These are phyloP conservation scores for Zaprionus obscuricornis DNA, from an alignment of 2,888 invertebrate genomes.

Conservation along the genomic window DNA sequence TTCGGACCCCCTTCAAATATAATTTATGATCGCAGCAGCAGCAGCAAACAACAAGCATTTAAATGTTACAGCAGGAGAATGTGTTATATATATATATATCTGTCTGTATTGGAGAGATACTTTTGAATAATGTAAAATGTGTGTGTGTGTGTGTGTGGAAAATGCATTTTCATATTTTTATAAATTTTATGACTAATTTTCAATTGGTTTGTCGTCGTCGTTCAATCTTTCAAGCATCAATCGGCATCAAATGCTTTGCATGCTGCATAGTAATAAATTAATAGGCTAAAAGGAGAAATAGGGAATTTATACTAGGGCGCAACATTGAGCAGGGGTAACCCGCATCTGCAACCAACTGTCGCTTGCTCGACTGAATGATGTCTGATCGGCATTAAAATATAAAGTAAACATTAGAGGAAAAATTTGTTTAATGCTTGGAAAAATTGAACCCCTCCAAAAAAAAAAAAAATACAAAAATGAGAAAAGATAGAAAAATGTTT, in stretches of 20 bases:
- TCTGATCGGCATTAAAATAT: constrained; percentile 43
- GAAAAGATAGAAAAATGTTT: not conserved
- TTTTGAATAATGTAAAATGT: too few species aligned
- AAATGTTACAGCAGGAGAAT: constrained; percentile 5
- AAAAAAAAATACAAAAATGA: constrained; percentile 7
- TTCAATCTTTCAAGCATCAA: too few species aligned
- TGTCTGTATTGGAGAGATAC: not conserved
- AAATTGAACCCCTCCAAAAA: constrained; percentile 27
- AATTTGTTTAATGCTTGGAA: constrained; percentile 42
- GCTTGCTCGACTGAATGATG: too few species aligned
- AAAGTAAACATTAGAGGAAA: constrained; percentile 49
- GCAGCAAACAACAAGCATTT: constrained; percentile 2
- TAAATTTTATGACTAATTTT: constrained; percentile 81
- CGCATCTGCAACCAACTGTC: constrained; percentile 62
- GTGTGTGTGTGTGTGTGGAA: too few species aligned
- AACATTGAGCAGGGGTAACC: constrained; percentile 31
- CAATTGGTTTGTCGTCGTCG: constrained; percentile 81
- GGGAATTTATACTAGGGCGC: too few species aligned
- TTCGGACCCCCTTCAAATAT: not conserved
- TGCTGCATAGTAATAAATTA: constrained; percentile 83
- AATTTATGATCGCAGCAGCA: constrained; percentile 35
- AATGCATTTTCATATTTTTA: constrained; percentile 57
- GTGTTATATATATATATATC: not conserved
- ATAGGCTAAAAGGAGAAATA: constrained; percentile 38
- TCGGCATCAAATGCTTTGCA: constrained; percentile 82